A percentile compares a stretch with the other conserved stretches of the same genome.
These are phyloP conservation scores for Tauraco hartlaubi DNA, from an alignment of 2,797 vertebrate species.

Conservation along the genomic window DNA sequence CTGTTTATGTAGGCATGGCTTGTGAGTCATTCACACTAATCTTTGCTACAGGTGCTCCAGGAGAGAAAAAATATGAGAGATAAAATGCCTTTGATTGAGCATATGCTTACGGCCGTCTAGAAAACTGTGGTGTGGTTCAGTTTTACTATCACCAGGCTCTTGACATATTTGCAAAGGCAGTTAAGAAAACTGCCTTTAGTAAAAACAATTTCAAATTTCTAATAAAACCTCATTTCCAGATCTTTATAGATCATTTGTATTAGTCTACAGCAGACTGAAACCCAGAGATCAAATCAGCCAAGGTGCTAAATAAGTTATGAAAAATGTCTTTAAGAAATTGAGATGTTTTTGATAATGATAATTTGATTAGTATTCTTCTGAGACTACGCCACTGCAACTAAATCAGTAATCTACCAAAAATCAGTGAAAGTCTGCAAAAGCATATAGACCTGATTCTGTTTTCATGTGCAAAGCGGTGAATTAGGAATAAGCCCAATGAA, in stretches of 20 bases:
- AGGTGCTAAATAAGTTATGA: not conserved
- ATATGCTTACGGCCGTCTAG: not conserved
- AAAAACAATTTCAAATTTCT: not conserved
- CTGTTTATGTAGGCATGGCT: not conserved
- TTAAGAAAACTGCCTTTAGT: not conserved
- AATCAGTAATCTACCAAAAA: not conserved
- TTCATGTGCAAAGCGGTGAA: not conserved
- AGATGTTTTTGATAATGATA: not conserved
- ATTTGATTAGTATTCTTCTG: not conserved
- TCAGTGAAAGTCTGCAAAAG: not conserved
- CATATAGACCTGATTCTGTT: not conserved
- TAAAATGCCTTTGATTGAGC: not conserved
- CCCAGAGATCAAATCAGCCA: not conserved
- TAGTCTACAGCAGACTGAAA: not conserved
- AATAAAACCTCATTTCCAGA: not conserved
- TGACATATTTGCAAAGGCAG: conserved; percentile 30
- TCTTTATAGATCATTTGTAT: not conserved
- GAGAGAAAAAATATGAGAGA: not conserved
- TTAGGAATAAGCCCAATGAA: not conserved
- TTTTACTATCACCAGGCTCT: not conserved
- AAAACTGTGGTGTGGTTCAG: not conserved
- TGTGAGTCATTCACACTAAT: not conserved
- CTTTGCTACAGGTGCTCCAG: not conserved
- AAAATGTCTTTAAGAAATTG: not conserved
- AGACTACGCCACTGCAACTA: not conserved